Conservation (phyloP, 2,888 invertebrate species). For the Idaea straminata region DNA sequence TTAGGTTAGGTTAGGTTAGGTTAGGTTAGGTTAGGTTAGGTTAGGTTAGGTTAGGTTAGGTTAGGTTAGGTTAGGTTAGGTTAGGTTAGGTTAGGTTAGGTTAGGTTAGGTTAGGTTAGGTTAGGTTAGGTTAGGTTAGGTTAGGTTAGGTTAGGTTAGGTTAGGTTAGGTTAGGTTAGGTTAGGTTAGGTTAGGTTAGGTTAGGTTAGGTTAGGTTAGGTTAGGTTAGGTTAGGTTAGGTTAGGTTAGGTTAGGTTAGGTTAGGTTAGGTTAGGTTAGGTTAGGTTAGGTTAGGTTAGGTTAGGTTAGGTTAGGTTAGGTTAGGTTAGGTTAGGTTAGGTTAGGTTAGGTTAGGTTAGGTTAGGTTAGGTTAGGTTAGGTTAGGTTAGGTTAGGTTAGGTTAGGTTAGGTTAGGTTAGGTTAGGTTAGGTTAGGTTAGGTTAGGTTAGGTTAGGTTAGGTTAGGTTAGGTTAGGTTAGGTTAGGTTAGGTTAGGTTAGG, state of each 20-base stretch:
- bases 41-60: slow-evolving; percentile 26
- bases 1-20: slow-evolving; percentile 13
- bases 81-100: slow-evolving; percentile 26
- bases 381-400: slow-evolving; percentile 16
- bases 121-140: slow-evolving; percentile 22
- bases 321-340: slow-evolving; percentile 16
- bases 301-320: slow-evolving; percentile 16
- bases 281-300: slow-evolving; percentile 13
- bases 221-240: slow-evolving; percentile 11
- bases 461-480: slow-evolving; percentile 16
- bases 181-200: slow-evolving; percentile 11
- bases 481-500: slow-evolving; percentile 16
- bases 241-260: slow-evolving; percentile 12
- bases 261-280: slow-evolving; percentile 11
- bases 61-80: slow-evolving; percentile 26
- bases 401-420: slow-evolving; percentile 16
- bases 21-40: slow-evolving; percentile 18
- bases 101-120: slow-evolving; percentile 25
- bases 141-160: slow-evolving; percentile 11
- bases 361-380: slow-evolving; percentile 16
- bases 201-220: slow-evolving; percentile 11
- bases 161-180: slow-evolving; percentile 12
- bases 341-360: slow-evolving; percentile 16
- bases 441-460: slow-evolving; percentile 16
- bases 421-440: slow-evolving; percentile 16